Evolutionary conservation across 1,140 invertebrate species (phyloP).

Genomic region (Drosophila auraria): DNA sequence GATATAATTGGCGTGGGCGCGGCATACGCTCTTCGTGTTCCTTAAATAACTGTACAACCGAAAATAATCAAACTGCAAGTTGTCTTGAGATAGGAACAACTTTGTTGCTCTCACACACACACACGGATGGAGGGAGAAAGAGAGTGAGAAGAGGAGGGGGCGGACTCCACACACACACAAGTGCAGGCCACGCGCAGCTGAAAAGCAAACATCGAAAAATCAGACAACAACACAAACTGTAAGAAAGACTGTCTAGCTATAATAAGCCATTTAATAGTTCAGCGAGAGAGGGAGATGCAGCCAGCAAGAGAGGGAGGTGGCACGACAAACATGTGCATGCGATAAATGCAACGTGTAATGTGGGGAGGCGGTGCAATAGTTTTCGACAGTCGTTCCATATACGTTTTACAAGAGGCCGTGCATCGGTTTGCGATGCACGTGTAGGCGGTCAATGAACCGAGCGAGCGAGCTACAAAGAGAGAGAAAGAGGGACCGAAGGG

Average conservation of each 20-base stretch:
- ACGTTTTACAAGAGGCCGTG: conserved; percentile 63
- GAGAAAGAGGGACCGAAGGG: conserved; percentile 14
- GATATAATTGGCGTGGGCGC: conserved; percentile 34
- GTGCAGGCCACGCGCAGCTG: conserved; percentile 67
- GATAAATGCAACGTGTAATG: conserved; percentile 76
- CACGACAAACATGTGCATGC: conserved; percentile 66
- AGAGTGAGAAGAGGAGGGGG: background rate
- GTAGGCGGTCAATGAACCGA: conserved; percentile 78
- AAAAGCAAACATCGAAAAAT: conserved; percentile 65
- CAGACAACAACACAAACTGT: conserved; percentile 39
- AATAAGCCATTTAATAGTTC: conserved; percentile 61
- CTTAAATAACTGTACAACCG: conserved; percentile 48
- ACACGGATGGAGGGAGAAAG: background rate
- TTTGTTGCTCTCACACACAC: conserved; percentile 20
- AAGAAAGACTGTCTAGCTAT: conserved; percentile 41
- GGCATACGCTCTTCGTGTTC: conserved; percentile 12
- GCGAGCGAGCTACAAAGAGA: conserved; percentile 15
- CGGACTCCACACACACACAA: conserved; percentile 31
- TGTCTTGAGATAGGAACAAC: conserved; percentile 62
- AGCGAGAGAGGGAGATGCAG: conserved; percentile 21
- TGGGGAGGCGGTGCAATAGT: conserved; percentile 59
- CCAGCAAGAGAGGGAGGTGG: conserved; percentile 18
- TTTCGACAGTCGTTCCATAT: conserved; percentile 53
- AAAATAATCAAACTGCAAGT: conserved; percentile 56
- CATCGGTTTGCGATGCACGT: conserved; percentile 74